phyloP scores from a whole-genome alignment of 2,888 invertebrate species.

The Caenorhabditis virilis region DNA sequence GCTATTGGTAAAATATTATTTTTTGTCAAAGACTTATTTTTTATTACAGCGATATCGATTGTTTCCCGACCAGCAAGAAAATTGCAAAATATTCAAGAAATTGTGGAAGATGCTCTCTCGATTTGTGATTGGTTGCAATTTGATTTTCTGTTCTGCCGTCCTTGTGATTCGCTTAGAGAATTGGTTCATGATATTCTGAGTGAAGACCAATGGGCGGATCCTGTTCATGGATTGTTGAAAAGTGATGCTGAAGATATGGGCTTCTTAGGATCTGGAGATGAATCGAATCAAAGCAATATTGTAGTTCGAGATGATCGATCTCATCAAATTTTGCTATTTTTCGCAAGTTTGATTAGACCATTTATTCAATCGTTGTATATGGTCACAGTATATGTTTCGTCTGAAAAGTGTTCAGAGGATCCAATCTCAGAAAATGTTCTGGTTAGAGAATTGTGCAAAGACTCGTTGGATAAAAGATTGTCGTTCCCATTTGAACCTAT shows the following conservation, averaged over 20 bases:
- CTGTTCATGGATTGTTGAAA: constrained; percentile 8
- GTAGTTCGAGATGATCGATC: constrained; percentile 16
- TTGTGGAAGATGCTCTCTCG: constrained; percentile 36
- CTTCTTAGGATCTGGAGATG: constrained; percentile 10
- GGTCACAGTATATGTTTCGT: constrained; percentile 16
- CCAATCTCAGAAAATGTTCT: constrained; percentile 37
- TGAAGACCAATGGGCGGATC: constrained; percentile 16
- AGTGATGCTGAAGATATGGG: constrained; percentile 21
- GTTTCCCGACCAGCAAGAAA: constrained; percentile 15
- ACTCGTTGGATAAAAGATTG: constrained; percentile 14
- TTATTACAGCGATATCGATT: constrained; percentile 40
- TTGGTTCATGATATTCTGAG: constrained; percentile 25
- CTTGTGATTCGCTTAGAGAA: constrained; percentile 49
- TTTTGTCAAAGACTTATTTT: not conserved
- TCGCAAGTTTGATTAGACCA: constrained; percentile 57
- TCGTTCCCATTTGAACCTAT: constrained; percentile 23
- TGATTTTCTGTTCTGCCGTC: constrained; percentile 53
- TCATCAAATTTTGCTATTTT: constrained; percentile 44
- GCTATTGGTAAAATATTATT: constrained; percentile 43
- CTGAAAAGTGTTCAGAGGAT: constrained; percentile 8
- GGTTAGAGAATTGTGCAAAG: constrained; percentile 34
- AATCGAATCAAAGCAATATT: constrained; percentile 4
- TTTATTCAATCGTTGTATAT: constrained; percentile 57
- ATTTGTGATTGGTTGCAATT: constrained; percentile 56
- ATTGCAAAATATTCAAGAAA: constrained; percentile 12